phyloP scores from a whole-genome alignment of 2,113 vertebrate species.

The Oophaga pumilio region DNA sequence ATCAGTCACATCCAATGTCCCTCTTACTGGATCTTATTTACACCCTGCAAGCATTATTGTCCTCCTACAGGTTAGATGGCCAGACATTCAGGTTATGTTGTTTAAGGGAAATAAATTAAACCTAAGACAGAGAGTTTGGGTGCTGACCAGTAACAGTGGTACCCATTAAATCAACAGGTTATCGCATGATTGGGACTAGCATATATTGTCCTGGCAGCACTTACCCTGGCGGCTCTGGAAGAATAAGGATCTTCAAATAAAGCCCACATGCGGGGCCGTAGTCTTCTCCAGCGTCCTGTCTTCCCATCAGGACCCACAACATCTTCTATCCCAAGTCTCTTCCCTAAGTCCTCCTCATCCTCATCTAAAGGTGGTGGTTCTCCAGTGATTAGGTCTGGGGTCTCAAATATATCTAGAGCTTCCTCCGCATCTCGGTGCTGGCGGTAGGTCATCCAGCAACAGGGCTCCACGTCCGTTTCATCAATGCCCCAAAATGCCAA shows the following conservation, averaged over 20 bases:
- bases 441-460: constrained; percentile 96
- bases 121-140: not conserved
- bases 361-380: constrained; percentile 69
- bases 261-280: constrained; percentile 90
- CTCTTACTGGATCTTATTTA: not conserved
- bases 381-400: constrained; percentile 81
- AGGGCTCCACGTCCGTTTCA: constrained; percentile 96
- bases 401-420: constrained; percentile 93
- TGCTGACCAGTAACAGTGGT: not conserved
- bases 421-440: constrained; percentile 96
- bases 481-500: constrained; percentile 95
- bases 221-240: constrained; percentile 93
- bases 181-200: no score
- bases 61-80: not conserved
- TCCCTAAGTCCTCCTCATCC: constrained; percentile 76
- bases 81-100: not conserved
- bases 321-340: constrained; percentile 80
- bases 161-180: not conserved
- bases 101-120: not conserved
- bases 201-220: constrained; percentile 35
- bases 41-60: not conserved
- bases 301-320: constrained; percentile 72
- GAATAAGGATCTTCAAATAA: constrained; percentile 97
- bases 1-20: constrained; percentile 35
- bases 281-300: constrained; percentile 82